Conservation (phyloP, 2,888 invertebrate genomes). For the Leptinotarsa peninsularis region DNA sequence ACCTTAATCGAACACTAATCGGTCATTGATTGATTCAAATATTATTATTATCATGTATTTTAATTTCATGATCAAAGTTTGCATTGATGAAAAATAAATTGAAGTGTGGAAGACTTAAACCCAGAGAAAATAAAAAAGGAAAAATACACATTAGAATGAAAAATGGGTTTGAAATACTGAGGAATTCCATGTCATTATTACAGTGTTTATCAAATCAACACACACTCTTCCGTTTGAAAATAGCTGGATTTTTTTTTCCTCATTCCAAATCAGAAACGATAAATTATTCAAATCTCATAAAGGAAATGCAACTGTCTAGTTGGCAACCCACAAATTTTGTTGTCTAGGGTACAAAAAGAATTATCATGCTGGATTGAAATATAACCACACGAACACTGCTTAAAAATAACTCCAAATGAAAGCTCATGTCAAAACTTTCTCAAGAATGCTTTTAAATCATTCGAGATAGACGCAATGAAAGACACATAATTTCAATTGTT, state of each 20-base stretch:
- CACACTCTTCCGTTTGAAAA: no score
- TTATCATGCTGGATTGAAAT: conserved; percentile 15
- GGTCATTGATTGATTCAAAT: no score
- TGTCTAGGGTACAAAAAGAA: conserved; percentile 10
- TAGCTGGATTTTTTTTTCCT: not conserved
- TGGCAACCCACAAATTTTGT: conserved; percentile 3
- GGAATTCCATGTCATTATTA: no score
- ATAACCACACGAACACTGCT: conserved; percentile 14
- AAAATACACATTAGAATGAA: no score
- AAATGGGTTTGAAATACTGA: no score
- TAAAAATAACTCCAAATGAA: conserved; percentile 19
- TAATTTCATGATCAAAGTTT: no score
- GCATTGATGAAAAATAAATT: no score
- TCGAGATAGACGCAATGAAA: conserved; percentile 13
- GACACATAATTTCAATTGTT: conserved; percentile 11
- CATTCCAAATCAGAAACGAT: not conserved
- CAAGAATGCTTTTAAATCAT: conserved; percentile 22
- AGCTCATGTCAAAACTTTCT: conserved; percentile 17
- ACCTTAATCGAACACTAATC: no score
- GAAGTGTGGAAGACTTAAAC: no score
- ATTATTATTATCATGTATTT: no score
- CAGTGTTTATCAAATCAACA: no score
- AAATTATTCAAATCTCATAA: not conserved
- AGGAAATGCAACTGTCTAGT: not conserved
- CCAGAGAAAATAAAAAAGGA: no score